Conservation (phyloP, 2,888 invertebrate species). For the Podabrus alpinus region DNA sequence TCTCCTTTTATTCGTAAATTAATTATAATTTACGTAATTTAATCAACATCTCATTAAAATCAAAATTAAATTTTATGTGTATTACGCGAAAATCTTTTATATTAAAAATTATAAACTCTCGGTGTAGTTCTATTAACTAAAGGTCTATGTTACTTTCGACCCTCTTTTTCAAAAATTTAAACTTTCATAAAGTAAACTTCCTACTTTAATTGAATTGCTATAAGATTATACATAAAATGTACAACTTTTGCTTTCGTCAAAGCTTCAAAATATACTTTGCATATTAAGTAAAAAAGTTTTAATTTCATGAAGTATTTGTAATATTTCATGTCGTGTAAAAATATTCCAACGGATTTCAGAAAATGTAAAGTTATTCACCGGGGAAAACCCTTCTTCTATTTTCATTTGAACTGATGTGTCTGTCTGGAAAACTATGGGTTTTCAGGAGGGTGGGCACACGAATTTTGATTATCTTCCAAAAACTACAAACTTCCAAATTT, state of each 20-base stretch:
- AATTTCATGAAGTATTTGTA: not conserved
- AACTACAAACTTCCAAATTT: too few species aligned
- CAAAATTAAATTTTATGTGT: not conserved
- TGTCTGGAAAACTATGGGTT: too few species aligned
- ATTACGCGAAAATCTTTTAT: not conserved
- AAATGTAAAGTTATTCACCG: not conserved
- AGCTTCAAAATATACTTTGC: not conserved
- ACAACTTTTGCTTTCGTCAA: constrained; percentile 11
- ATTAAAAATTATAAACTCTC: not conserved
- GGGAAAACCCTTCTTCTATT: not conserved
- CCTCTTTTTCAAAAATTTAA: not conserved
- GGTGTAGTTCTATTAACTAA: not conserved
- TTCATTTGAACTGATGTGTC: not conserved
- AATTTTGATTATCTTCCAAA: too few species aligned
- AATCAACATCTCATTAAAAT: not conserved
- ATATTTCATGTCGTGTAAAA: not conserved
- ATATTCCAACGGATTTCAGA: not conserved
- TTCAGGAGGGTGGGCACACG: too few species aligned
- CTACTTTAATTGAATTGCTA: constrained; percentile 9
- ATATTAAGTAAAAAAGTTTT: constrained; percentile 6
- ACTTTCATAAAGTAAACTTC: constrained; percentile 5
- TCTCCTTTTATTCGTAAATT: not conserved
- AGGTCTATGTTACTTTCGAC: not conserved
- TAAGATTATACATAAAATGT: constrained; percentile 9
- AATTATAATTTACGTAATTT: not conserved